Evolutionary conservation across 2,797 vertebrate genomes (phyloP).

Genomic region (Okamejei kenojei): DNA sequence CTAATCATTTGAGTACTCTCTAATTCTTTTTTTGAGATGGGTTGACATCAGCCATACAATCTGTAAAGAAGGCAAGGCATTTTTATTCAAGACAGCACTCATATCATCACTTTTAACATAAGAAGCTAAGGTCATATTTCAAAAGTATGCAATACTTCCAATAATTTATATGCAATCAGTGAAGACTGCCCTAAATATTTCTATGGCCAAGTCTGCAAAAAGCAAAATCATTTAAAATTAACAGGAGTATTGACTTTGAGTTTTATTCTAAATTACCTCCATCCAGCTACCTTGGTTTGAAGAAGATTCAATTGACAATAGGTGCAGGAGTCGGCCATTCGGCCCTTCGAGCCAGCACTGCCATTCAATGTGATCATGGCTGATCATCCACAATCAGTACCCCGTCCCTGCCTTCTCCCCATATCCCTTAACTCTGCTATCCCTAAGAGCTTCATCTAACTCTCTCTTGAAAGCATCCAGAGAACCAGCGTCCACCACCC

Average conservation of each 20-base stretch:
- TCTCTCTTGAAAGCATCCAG: too few species aligned
- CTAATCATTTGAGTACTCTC: not conserved
- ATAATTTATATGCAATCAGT: not conserved
- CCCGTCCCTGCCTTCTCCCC: too few species aligned
- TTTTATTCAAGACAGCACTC: not conserved
- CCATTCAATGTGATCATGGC: too few species aligned
- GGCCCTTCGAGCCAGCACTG: too few species aligned
- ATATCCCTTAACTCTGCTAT: too few species aligned
- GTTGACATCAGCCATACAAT: not conserved
- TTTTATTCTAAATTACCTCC: not conserved
- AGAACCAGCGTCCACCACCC: too few species aligned
- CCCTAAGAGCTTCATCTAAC: too few species aligned
- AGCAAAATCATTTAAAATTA: not conserved
- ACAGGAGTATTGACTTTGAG: not conserved
- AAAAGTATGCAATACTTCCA: not conserved
- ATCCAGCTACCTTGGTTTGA: too few species aligned
- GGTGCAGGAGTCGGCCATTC: too few species aligned
- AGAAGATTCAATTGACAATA: too few species aligned
- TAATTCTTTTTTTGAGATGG: not conserved
- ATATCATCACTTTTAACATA: not conserved
- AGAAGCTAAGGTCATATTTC: not conserved
- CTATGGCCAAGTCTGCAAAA: not conserved
- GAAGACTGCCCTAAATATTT: not conserved
- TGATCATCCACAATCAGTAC: too few species aligned
- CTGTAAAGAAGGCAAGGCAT: not conserved